Percentiles rank a stretch among this genome's conserved stretches.
Conservation (phyloP, 2,797 vertebrate genomes). For the Steatocranus sp. region DNA sequence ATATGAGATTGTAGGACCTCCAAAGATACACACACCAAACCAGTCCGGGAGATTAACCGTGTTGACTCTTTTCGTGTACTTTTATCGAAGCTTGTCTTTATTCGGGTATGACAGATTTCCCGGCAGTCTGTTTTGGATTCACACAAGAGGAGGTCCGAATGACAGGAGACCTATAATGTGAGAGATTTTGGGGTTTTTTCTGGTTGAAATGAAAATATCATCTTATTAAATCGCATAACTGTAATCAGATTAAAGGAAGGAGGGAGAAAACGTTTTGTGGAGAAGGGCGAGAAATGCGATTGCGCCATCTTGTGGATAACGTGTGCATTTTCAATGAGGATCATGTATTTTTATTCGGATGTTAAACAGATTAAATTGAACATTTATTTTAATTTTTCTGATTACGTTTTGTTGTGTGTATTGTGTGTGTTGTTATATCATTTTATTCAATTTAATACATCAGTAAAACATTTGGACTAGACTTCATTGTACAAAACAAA, state of each 20-base stretch:
- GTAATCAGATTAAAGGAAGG: not conserved
- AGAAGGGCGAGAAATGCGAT: not conserved
- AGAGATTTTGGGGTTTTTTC: fast-evolving
- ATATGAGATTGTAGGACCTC: slow-evolving; percentile 22
- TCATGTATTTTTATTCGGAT: not conserved
- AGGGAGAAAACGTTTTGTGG: not conserved
- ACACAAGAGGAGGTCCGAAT: not conserved
- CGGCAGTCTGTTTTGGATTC: not conserved
- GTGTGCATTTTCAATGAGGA: not conserved
- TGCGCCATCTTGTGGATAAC: slow-evolving; percentile 34
- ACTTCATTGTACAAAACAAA: not conserved
- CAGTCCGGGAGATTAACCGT: slow-evolving; percentile 42
- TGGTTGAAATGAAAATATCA: not conserved
- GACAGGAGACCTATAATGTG: not conserved
- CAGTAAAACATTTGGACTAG: not conserved
- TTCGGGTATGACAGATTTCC: not conserved
- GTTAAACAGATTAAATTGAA: not conserved
- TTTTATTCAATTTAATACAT: not conserved
- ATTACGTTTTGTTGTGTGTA: not conserved
- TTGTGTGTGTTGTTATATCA: not conserved
- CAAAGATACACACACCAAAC: slow-evolving; percentile 70
- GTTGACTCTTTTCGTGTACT: slow-evolving; percentile 28
- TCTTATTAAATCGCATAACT: not conserved
- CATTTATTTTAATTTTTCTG: not conserved
- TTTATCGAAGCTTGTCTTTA: not conserved